Evolutionary conservation across 37 sponge, comb jelly and placozoan genomes (phyloP), one percentile per base, ranked within the genome.

Genomic region (Bolinopsis microptera): DNA sequence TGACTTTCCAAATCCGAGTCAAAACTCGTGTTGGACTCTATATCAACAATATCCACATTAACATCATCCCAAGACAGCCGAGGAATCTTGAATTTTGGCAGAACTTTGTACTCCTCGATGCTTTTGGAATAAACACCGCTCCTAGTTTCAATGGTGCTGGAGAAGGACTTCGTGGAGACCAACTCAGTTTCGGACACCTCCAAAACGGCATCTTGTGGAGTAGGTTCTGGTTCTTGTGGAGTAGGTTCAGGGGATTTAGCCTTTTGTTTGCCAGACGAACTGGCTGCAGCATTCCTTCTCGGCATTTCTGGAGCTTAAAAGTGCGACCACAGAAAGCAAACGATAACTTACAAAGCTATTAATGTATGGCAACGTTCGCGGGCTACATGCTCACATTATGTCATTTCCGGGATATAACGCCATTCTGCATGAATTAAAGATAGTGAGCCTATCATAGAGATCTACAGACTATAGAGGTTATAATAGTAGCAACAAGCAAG

Each of bases 1-100:
- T 72, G 26, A 28, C 3, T 72, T 23, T n/a, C 75, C 75, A 72
- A n/a, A 72, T 72, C 75, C 2, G 75, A 72, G 75, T 72, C 75
- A 28, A 72, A 72, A 72, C 75, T 72, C 13, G 68, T 22, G 68
- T 13, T 67, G 21, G 68, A 67, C 75, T 72, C 75, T n/a, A 21
- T 3, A 72, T 72, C 75, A 13, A 18, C 61, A 8, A 72, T 2
- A 21, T 72, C 75, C 18, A n/a, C 5, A 30, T 3, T 21, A 21
- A 72, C 75, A 72, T 72, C 31, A 21, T 72, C 75, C 26, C 26
- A 28, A 21, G n/a, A 23, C n/a, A 72, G 75, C 26, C 31, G 75
- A n/a, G 75, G 75, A 5, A 72, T 72, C 26, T n/a, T 28, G 75
- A 72, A 72, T n/a, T 21, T 8, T 5, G 75, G 75, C 13, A 72